Evolutionary conservation across 2,113 vertebrate genomes (phyloP), one percentile per base, ranked within the genome.

Genomic region (Nothobranchius kuhntae): DNA sequence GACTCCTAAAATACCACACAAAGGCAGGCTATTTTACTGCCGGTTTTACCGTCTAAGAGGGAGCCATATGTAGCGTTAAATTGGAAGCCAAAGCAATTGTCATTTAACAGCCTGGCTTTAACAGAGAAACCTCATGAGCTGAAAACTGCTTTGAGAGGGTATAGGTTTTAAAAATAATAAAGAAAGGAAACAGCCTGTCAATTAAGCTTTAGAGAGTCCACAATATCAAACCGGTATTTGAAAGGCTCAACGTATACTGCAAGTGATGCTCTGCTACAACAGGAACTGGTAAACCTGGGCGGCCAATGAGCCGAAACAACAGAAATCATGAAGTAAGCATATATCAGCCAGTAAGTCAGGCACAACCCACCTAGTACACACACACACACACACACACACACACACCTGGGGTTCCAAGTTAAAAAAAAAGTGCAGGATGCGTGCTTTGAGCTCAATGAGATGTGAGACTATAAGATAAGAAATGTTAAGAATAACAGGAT

Each of bases 401-500:
- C 66, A 69, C 47, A 68, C 24, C 46, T 75, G 60, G 54, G 70
- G 4, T 38, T 40, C 61, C 21, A 50, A 46, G 70, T 56, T 21
- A 21, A 61, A 77, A 76, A 67, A 50, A 45, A 77, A 77, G 70
- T 42, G 74, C 84, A 87, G 88, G 90, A 89, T 89, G 80, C 79
- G 57, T 47, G 70, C 62, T 80, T 76, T 66, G 75, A 75, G 66
- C 64, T 48, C 57, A 26, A 65, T 70, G 48, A 80, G 85, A 89
- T 78, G 80, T 81, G 87, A 86, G 76, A 81, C 65, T 48, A 62
- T 3, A 8, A 86, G 89, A 90, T 88, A 91, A 87, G 75, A 12
- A 42, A 14, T 2, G 40, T 68, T 69, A 79, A 79, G 78, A 91
- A 91, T 76, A 89, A 88, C 92, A 93, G 91, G 90, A 92, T 86